Evolutionary conservation across 2,797 vertebrate species (phyloP).

Genomic region (Orientallactaga sibirica): DNA sequence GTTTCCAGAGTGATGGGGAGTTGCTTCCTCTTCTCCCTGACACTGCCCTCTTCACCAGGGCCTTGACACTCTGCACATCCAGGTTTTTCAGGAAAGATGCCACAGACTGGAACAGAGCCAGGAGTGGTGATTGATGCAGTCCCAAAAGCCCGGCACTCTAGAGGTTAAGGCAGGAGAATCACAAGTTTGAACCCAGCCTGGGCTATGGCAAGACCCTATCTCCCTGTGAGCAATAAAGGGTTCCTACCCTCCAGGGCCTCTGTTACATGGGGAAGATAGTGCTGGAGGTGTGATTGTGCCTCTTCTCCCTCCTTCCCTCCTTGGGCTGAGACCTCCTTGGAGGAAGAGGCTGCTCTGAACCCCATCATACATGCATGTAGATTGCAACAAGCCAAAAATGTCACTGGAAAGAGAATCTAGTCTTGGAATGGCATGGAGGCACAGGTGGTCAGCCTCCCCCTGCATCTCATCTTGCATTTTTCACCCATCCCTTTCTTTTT

Average conservation of each 20-base stretch:
- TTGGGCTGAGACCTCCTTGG: background rate
- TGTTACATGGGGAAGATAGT: background rate
- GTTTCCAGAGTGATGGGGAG: conserved; percentile 47
- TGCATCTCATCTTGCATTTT: background rate
- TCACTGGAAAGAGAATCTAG: background rate
- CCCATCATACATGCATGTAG: background rate
- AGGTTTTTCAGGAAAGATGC: conserved; percentile 54
- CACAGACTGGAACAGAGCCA: background rate
- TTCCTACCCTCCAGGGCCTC: background rate
- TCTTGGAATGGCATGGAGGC: background rate
- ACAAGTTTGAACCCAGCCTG: background rate
- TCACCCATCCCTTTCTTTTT: background rate
- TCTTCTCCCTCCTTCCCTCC: background rate
- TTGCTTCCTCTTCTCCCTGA: background rate
- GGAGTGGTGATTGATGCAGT: background rate
- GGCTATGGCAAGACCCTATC: background rate
- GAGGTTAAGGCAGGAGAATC: background rate
- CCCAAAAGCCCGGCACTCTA: background rate
- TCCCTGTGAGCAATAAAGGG: background rate
- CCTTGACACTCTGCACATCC: background rate
- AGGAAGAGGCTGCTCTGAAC: too few relatives aligned
- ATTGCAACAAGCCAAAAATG: background rate
- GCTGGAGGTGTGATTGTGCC: background rate
- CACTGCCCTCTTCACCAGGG: background rate
- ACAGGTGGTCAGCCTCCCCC: background rate